Evolutionary conservation across 2,797 vertebrate genomes (phyloP).

Genomic region (Eupleurogrammus muticus): DNA sequence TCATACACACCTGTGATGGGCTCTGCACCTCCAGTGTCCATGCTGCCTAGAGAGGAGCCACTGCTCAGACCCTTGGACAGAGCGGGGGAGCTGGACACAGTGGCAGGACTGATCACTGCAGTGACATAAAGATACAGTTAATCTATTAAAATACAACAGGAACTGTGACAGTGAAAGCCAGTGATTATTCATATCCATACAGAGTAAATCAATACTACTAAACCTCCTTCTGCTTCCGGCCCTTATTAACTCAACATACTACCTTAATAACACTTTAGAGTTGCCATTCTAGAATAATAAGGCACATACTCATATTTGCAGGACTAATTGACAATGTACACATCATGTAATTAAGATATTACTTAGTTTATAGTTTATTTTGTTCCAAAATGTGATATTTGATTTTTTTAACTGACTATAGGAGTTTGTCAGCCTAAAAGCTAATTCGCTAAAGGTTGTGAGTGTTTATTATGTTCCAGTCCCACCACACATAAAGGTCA

Average conservation of each 20-base stretch:
- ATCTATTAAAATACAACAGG: background rate
- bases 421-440: background rate
- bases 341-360: background rate
- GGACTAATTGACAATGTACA: background rate
- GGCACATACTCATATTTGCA: background rate
- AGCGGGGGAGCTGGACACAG: conserved; percentile 87
- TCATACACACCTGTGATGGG: conserved; percentile 86
- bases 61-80: conserved; percentile 90
- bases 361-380: background rate
- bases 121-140: background rate
- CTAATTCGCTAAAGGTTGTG: background rate
- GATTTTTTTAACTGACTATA: too few relatives aligned
- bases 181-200: background rate
- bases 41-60: conserved; percentile 81
- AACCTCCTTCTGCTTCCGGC: background rate
- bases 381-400: too few relatives aligned
- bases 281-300: background rate
- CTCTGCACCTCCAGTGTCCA: conserved; percentile 86
- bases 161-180: background rate
- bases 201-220: background rate
- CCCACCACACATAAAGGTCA: background rate
- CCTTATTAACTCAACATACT: too few relatives aligned
- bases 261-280: too few relatives aligned
- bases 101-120: conserved; percentile 87
- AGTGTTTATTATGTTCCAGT: background rate